Evolutionary conservation across 2,113 vertebrate genomes (phyloP), one percentile per base, ranked within the genome.

Genomic region (Clarias macrocephalus): DNA sequence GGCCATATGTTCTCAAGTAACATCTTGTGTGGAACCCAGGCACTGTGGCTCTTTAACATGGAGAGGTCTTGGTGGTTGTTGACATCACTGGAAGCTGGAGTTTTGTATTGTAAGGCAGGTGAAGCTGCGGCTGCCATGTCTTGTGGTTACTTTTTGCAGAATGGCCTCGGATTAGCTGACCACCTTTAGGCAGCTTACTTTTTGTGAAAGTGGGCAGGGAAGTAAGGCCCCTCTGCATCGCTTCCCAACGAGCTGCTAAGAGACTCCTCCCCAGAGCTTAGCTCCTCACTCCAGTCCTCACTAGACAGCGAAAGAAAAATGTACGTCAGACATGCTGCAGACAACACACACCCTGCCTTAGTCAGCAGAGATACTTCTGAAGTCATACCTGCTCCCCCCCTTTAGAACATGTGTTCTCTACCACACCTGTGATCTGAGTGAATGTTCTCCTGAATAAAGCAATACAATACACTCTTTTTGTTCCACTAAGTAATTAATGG

Each of bases 231-330:
- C 86, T 97, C 97, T 0, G 95, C 92, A 16, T 97, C 96, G 21
- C 96, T 95, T 0, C 94, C 94, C 87, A 96, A 95, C 62, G 97
- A 98, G 28, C 95, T 96, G 95, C 97, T 96, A 72, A 98, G 95
- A 86, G 95, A 96, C 92, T 99, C 98, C 89, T 99, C 97, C 16
- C 97, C 96, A 0, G 96, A 97, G 85, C 98, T 99, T 95, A 95
- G 93, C 60, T 99, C 98, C 93, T 98, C 98, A 79, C 95, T 95
- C 0, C 96, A 99, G 89, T 99, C 98, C 90, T 99, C 98, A 68
- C 98, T 99, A 89, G 19, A 65, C 33, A 12, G n/a, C n/a, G 77
- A 19, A 3, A 83, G 10, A 48, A 3, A 80, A 63, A 80, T 18
- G 63, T 13, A 62, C 30, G 16, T 57, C 76, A 80, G 48, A 66